Percentiles rank a stretch among this genome's conserved stretches.
Conservation (phyloP, 2,797 vertebrate genomes). For the Tragelaphus oryx region DNA sequence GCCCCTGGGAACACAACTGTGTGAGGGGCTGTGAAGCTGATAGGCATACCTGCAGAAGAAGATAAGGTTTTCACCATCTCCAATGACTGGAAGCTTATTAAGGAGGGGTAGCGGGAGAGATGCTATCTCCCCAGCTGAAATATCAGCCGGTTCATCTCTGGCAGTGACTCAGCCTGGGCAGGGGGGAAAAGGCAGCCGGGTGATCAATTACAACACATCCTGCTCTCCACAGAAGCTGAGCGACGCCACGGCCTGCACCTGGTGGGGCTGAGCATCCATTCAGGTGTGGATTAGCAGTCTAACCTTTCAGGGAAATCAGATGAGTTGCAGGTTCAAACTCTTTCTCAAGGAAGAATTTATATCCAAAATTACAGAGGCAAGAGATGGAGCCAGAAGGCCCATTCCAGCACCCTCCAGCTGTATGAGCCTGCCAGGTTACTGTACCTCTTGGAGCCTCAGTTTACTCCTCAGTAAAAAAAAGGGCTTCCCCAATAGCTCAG, state of each 20-base stretch:
- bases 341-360: not conserved
- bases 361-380: not conserved
- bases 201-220: not conserved
- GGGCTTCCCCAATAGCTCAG: not conserved
- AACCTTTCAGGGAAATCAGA: not conserved
- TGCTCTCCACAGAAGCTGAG: not conserved
- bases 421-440: not conserved
- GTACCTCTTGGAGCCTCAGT: not conserved
- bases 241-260: not conserved
- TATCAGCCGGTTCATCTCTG: constrained; percentile 9
- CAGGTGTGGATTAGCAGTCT: not conserved
- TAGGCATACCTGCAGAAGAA: constrained; percentile 44
- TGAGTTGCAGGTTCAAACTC: not conserved
- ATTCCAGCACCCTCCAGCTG: not conserved
- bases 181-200: not conserved
- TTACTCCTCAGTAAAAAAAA: not conserved
- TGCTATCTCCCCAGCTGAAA: constrained; percentile 38
- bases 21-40: not conserved
- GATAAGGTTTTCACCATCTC: constrained; percentile 52
- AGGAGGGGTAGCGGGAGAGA: constrained; percentile 35
- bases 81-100: constrained; percentile 5
- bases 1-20: not conserved
- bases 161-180: not conserved
- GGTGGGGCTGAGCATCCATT: not conserved
- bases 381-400: not conserved